Conservation (phyloP, 2,113 vertebrate species). For the Lepisosteus oculatus region DNA sequence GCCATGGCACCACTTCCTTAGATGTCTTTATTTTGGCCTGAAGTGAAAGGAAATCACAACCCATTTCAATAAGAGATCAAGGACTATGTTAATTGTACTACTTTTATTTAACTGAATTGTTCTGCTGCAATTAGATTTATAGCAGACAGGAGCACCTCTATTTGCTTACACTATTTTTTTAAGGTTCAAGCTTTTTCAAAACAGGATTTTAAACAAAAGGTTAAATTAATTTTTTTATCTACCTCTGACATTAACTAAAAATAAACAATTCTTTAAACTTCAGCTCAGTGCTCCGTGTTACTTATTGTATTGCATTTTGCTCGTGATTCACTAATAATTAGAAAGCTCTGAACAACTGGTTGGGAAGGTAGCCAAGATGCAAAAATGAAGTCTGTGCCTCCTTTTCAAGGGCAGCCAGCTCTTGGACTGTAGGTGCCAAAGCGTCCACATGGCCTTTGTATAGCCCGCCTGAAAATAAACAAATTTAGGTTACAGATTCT, state of each 20-base stretch:
- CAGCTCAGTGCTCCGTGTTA: neutral
- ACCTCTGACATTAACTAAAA: neutral
- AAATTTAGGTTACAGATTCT: too few species aligned
- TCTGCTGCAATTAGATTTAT: neutral
- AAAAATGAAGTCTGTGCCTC: conserved; percentile 97
- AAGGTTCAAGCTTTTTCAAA: too few species aligned
- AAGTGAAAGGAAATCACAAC: neutral
- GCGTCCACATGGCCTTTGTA: conserved; percentile 95
- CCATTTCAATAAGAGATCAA: neutral
- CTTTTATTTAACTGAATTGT: neutral
- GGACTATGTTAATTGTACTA: neutral
- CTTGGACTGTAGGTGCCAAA: conserved; percentile 90
- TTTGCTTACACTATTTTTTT: too few species aligned
- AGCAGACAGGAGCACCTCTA: too few species aligned
- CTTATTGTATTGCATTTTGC: neutral
- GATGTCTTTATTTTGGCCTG: too few species aligned
- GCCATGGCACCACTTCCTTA: too few species aligned
- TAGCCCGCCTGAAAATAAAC: conserved; percentile 67
- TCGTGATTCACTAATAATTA: conserved; percentile 44
- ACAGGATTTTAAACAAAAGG: too few species aligned
- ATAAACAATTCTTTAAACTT: neutral
- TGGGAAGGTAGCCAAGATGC: conserved; percentile 90
- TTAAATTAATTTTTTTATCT: too few species aligned
- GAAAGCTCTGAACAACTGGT: conserved; percentile 94
- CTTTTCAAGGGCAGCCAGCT: conserved; percentile 87